These are phyloP conservation scores for Selenia dentaria DNA, from an alignment of 2,888 invertebrate species.

Conservation along the genomic window DNA sequence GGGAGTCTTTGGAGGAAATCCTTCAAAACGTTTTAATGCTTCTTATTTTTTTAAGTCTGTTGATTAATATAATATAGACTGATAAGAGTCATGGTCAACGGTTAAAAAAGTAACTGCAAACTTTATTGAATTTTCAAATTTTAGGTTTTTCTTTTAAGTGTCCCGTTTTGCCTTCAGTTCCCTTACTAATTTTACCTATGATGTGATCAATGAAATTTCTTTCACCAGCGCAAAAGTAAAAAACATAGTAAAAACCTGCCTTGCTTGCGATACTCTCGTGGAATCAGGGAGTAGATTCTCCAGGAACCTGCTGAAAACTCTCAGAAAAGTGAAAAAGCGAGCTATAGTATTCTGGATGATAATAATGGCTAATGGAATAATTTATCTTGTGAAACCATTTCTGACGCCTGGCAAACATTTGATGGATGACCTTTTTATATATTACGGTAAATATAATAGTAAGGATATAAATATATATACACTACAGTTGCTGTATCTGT, in stretches of 20 bases:
- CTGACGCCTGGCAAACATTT: constrained; percentile 55
- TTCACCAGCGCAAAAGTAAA: constrained; percentile 41
- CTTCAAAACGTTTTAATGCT: too few species aligned
- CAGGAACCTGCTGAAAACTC: constrained; percentile 40
- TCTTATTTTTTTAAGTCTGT: too few species aligned
- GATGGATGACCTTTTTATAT: constrained; percentile 47
- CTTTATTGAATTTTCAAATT: too few species aligned
- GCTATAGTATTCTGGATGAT: constrained; percentile 56
- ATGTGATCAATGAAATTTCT: too few species aligned
- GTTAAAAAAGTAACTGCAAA: too few species aligned
- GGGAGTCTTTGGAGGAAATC: too few species aligned
- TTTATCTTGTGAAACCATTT: constrained; percentile 47
- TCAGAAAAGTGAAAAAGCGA: constrained; percentile 53
- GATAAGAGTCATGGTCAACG: too few species aligned
- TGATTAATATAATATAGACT: too few species aligned
- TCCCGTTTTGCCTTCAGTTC: too few species aligned
- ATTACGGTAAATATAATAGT: constrained; percentile 54
- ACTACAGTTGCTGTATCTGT: constrained; percentile 8
- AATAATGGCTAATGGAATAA: constrained; percentile 49
- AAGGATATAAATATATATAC: too few species aligned
- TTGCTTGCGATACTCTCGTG: constrained; percentile 43
- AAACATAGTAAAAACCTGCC: constrained; percentile 43
- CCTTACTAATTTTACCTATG: too few species aligned
- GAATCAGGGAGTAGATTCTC: constrained; percentile 45
- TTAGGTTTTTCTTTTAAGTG: too few species aligned